A percentile compares a stretch with the other conserved stretches of the same genome.
Conservation (phyloP, 2,113 vertebrate genomes). For the Serilophus lunatus region DNA sequence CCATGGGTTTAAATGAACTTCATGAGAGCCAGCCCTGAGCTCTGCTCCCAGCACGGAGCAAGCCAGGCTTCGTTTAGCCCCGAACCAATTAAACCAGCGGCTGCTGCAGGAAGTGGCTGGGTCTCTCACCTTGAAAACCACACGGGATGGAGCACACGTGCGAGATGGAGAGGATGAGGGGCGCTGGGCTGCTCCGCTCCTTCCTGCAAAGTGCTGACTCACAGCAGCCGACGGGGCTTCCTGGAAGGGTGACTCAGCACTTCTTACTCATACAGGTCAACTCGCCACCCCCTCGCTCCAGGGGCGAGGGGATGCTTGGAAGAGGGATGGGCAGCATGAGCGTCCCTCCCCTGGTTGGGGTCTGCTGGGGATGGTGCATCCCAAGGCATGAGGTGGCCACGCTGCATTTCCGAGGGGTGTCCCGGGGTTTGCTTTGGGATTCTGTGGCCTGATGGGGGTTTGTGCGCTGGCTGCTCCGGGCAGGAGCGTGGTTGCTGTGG, state of each 20-base stretch:
- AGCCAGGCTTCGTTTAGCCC: not conserved
- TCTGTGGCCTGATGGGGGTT: not conserved
- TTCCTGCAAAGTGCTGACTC: not conserved
- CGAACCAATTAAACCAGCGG: accelerated
- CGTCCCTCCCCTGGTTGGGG: not conserved
- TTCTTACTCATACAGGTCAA: not conserved
- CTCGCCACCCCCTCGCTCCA: not conserved
- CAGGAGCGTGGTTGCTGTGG: not conserved
- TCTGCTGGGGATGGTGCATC: accelerated
- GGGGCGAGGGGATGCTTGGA: not conserved
- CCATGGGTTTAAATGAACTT: not conserved
- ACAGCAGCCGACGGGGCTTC: not conserved
- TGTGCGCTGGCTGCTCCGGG: accelerated
- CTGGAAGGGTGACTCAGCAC: conserved; percentile 51
- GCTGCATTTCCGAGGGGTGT: accelerated
- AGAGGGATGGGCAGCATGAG: not conserved
- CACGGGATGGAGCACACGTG: accelerated
- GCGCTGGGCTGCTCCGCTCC: not conserved
- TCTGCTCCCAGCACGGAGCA: not conserved
- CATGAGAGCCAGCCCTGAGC: not conserved
- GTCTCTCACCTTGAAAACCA: not conserved
- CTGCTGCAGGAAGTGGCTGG: not conserved
- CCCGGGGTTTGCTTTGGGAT: accelerated
- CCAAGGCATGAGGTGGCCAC: accelerated
- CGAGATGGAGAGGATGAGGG: accelerated